Conservation (phyloP, 2,888 invertebrate species). For the Andrena hattorfiana region DNA sequence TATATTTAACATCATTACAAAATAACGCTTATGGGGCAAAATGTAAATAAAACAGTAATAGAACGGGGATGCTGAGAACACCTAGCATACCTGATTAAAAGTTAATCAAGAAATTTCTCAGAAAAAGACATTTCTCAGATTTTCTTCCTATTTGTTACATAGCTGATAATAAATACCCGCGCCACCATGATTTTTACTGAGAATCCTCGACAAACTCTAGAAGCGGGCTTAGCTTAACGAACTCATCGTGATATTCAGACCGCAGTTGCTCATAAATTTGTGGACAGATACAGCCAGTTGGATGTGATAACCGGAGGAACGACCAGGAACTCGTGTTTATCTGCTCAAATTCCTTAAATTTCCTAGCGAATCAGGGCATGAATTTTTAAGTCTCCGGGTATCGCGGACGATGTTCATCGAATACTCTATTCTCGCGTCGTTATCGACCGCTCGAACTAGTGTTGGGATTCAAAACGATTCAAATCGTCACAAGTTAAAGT, state of each 20-base stretch:
- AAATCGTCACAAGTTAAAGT: no score
- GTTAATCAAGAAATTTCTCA: no score
- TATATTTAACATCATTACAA: no score
- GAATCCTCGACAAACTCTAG: constrained; percentile 34
- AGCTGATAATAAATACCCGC: no score
- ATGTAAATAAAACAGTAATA: no score
- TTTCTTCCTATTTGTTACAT: no score
- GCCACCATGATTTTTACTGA: background rate
- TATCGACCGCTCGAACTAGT: constrained; percentile 7
- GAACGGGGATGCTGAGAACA: no score
- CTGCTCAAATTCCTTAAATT: constrained; percentile 32
- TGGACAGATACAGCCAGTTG: constrained; percentile 47
- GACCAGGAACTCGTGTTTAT: constrained; percentile 24
- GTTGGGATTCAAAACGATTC: no score
- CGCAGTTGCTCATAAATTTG: constrained; percentile 51
- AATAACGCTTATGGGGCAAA: no score
- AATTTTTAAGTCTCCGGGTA: constrained; percentile 20
- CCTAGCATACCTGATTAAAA: no score
- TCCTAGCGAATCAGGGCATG: constrained; percentile 20
- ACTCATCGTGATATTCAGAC: constrained; percentile 49
- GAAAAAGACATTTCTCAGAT: no score
- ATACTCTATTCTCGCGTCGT: constrained; percentile 12
- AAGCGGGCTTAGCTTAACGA: constrained; percentile 55
- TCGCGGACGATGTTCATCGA: constrained; percentile 9
- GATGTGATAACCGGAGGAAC: constrained; percentile 28